Base-by-base conservation (phyloP, 2,888 invertebrate genomes). In the Holacanthella duospinosa region DNA sequence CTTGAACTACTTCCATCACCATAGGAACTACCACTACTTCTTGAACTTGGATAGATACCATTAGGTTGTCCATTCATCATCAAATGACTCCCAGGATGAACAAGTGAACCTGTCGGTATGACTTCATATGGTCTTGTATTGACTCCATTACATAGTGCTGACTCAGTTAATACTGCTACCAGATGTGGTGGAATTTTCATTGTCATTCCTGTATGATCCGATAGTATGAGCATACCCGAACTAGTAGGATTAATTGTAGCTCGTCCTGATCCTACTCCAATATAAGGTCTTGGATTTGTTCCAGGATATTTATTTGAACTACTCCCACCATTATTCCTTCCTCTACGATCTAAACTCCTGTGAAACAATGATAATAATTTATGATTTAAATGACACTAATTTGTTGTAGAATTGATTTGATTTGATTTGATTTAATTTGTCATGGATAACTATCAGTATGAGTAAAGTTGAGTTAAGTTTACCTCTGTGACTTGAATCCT, bases 121-220 rank as follows among this genome's bases (percentile, higher is more conserved):
- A 73, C 68, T 63, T 73, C 73, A 59, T 73, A 73, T 6, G 73
- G 71, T 43, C 73, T 60, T 24, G 66, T 64, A 21, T 48, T 48
- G 2, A 66, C 64, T 26, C 70, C 71, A 61, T 73, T 73, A 44
- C 71, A 71, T 57, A 72, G 62, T 9, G 72, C 72, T 16, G 71
- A 71, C 63, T 73, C 73, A 1, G 73, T 68, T 9, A 73, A 60
- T 1, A 73, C 73, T 21, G 73, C 73, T 4, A 73, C 66, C 29
- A 73, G 62, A 67, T 73, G 73, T 9, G 73, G 73, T 24, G 73
- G 73, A 56, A 73, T 73, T 60, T 73, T 73, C 73, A 71, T 71
- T 26, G 71, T 71, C 71, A 73, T 73, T 59, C 73, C 73, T 62
- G 68, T 71, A n/a, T 70, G 70, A 55, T 69, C 70, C 12, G 70